Base-by-base conservation (phyloP, 2,113 vertebrate genomes). In the Delphinus delphis region DNA sequence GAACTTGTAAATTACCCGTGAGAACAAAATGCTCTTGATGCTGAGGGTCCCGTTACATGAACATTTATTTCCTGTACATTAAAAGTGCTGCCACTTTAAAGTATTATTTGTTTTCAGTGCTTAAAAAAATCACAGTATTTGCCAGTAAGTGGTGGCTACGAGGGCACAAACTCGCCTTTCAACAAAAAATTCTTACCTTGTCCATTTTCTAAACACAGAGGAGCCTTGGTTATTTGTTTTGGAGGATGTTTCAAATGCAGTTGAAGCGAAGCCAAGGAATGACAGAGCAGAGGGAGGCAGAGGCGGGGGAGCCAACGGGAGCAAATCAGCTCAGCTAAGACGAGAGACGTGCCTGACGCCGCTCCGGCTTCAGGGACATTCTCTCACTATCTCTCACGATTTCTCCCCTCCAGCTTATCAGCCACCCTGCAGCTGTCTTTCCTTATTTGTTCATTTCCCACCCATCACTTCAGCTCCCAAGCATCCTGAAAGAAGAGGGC, bases 151-250 rank as follows among this genome's bases (percentile, higher is more conserved):
- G 38, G 53, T 31, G n/a, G 53, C 62, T 94, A 23, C 26, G 36
- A 93, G 50, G 50, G 13, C 68, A 76, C n/a, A 89, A 76, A 82
- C 76, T 90, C 3, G 2, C 74, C 83, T 82, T 92, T 93, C 41
- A 84, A 36, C 79, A 76, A 94, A 96, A 93, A 58, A 55, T 79
- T 73, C 70, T 95, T 95, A 74, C 36, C 82, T 82, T 23, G 44
- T 82, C n/a, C 18, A 1, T 87, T 95, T 95, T 60, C 90, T 92
- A 81, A 88, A 88, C 33, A 13, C 31, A 23, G 38, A 26, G 44
- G 58, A 58, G 36, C 36, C 33, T 44, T 25, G 33, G 23, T 33
- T 83, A 38, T 95, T 94, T 93, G 58, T 81, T 74, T 81, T 97
- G 80, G 36, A 70, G 44, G 47, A 33, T 53, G 12, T 92, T 71